Conservation (phyloP, 2,113 vertebrate genomes). For the Brachypteracias leptosomus region DNA sequence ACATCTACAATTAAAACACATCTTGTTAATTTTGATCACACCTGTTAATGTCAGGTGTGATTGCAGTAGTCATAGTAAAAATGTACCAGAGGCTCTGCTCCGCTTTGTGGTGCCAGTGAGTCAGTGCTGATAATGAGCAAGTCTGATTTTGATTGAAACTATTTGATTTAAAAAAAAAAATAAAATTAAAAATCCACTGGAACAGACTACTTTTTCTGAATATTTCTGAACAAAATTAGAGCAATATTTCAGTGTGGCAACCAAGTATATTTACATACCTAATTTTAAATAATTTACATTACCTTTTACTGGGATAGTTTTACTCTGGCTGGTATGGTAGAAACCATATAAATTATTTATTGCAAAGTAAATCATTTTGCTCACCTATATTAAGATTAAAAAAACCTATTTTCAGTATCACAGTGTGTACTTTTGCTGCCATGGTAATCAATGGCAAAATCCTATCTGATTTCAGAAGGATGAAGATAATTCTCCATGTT, state of each 20-base stretch:
- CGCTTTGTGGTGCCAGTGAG: slow-evolving; percentile 28
- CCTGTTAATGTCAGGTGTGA: background rate
- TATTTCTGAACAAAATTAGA: background rate
- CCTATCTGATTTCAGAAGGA: background rate
- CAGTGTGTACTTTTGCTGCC: background rate
- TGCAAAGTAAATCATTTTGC: background rate
- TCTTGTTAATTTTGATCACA: background rate
- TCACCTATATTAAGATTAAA: background rate
- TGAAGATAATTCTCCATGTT: background rate
- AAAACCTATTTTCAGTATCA: background rate
- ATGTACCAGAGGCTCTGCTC: background rate
- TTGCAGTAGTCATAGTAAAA: background rate
- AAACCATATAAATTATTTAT: background rate
- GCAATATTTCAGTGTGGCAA: slow-evolving; percentile 1
- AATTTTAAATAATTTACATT: slow-evolving; percentile 30
- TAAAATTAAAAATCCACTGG: background rate
- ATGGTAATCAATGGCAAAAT: background rate
- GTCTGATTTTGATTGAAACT: slow-evolving; percentile 1
- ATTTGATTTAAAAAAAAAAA: background rate
- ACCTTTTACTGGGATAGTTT: background rate
- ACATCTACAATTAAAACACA: background rate
- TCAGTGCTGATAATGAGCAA: background rate
- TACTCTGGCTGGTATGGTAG: background rate
- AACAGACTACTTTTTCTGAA: background rate
- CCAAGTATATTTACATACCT: background rate